phyloP scores from a whole-genome alignment of 1,140 invertebrate genomes.

The Metopolophium dirhodum region DNA sequence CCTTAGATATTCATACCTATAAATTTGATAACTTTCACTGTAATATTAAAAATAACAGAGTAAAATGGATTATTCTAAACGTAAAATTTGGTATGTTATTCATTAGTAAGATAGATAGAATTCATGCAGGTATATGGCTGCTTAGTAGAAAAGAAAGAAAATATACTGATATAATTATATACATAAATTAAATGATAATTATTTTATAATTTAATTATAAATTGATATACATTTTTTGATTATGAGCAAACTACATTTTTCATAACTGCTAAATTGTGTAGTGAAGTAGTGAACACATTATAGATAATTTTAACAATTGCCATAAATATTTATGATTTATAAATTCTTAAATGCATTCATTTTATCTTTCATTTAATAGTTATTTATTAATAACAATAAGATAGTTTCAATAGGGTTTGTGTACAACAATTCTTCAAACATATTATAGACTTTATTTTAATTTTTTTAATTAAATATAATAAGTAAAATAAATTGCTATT shows the following conservation, averaged over 20 bases:
- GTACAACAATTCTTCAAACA: too few relatives aligned
- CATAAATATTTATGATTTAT: background rate
- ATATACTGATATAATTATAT: background rate
- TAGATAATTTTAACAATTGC: background rate
- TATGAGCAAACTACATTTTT: background rate
- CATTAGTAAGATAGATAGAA: background rate
- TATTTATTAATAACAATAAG: background rate
- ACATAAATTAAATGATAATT: background rate
- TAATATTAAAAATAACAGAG: too few relatives aligned
- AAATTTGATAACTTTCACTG: background rate
- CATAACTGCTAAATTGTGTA: background rate
- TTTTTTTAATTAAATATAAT: too few relatives aligned
- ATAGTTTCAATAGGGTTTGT: too few relatives aligned
- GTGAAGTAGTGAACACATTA: background rate
- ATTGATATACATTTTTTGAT: background rate
- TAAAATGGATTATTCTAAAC: background rate
- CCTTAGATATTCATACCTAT: background rate
- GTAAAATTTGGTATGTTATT: background rate
- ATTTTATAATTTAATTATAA: background rate
- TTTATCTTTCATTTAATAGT: background rate
- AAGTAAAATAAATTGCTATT: too few relatives aligned
- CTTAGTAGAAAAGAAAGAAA: background rate
- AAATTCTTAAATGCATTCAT: background rate
- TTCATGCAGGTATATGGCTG: background rate
- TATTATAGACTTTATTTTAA: too few relatives aligned